Base-by-base conservation (phyloP, 2,113 vertebrate genomes). In the Acrocephalus arundinaceus region DNA sequence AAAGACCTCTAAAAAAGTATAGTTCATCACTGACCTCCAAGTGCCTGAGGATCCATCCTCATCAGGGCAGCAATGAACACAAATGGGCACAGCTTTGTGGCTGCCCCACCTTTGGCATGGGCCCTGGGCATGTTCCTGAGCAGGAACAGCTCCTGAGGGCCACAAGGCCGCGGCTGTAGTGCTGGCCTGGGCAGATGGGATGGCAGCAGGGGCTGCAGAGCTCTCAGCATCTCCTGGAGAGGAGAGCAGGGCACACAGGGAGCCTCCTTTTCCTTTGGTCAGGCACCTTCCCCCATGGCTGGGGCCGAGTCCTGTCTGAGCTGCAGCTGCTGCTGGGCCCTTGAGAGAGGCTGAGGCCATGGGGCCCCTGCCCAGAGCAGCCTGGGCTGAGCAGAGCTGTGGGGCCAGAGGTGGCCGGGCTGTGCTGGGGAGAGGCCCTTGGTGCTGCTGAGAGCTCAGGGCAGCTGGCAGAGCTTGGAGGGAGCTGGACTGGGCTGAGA, bases 61-160 rank as follows among this genome's bases (percentile, higher is more conserved):
- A n/a, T 3, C 12, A 35, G 13, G 41, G n/a, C 30, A 55, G 41
- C 19, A 71, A 71, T 25, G 30, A 71, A 63, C 0, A 0, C 19
- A 79, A 79, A 48, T 48, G 13, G 8, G 41, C 24, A 41, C 21
- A 63, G 10, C 5, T 65, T 80, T 63, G 20, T 72, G 21, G 24
- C 25, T 43, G 49, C 25, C 6, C 25, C 25, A 57, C 41, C 30
- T 7, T 55, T 87, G 58, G 31, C 14, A 72, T 4, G 6, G 2
- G 13, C 24, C 30, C n/a, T 63, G 24, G n/a, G 11, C 16, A 35
- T 76, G 35, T n/a, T n/a, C n/a, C n/a, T n/a, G 13, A 58, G 13
- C 24, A 49, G 31, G 28, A 39, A 18, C 6, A 74, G 28, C n/a
- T 85, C 12, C 48, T 48, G 7, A 58, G 31, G 35, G 21, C 25